A percentile compares a stretch with the other conserved stretches of the same genome.
phyloP scores from a whole-genome alignment of 2,888 invertebrate species.

The Dendrolimus pini region DNA sequence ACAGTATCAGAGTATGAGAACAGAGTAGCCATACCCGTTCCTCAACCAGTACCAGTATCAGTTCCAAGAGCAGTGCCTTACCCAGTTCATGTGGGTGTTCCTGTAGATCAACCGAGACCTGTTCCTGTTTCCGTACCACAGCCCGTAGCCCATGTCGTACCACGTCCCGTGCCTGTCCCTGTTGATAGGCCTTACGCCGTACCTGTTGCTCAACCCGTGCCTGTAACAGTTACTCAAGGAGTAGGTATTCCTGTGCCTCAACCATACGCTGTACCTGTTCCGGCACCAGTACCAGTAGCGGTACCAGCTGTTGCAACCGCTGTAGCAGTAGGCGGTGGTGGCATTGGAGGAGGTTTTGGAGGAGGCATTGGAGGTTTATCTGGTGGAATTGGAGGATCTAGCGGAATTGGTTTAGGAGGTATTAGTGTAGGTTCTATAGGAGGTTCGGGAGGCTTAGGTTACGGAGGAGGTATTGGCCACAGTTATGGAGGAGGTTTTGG shows the following conservation, averaged over 20 bases:
- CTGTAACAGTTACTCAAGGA: constrained; percentile 67
- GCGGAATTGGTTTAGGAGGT: constrained; percentile 10
- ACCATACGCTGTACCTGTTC: constrained; percentile 62
- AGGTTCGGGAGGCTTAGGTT: constrained; percentile 1
- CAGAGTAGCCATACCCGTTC: constrained; percentile 68
- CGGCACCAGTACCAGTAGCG: constrained; percentile 52
- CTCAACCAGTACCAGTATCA: constrained; percentile 58
- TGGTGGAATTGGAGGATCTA: constrained; percentile 5
- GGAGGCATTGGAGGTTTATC: constrained; percentile 10
- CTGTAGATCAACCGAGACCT: constrained; percentile 63
- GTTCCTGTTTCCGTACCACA: constrained; percentile 66
- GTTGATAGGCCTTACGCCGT: constrained; percentile 75
- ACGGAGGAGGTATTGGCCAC: constrained; percentile 4
- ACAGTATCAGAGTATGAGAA: constrained; percentile 63
- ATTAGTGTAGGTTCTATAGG: constrained; percentile 5
- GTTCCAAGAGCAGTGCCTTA: constrained; percentile 63
- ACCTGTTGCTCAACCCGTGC: constrained; percentile 71
- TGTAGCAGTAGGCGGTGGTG: constrained; percentile 25
- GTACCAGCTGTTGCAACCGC: constrained; percentile 47
- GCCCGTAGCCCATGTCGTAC: constrained; percentile 65
- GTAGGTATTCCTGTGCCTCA: constrained; percentile 73
- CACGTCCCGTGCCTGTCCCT: constrained; percentile 59
- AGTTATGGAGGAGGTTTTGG: constrained; percentile 4
- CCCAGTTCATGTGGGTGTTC: constrained; percentile 66
- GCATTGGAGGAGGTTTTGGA: constrained; percentile 17